Conservation (phyloP, 2,797 vertebrate genomes). For the Menidia menidia region DNA sequence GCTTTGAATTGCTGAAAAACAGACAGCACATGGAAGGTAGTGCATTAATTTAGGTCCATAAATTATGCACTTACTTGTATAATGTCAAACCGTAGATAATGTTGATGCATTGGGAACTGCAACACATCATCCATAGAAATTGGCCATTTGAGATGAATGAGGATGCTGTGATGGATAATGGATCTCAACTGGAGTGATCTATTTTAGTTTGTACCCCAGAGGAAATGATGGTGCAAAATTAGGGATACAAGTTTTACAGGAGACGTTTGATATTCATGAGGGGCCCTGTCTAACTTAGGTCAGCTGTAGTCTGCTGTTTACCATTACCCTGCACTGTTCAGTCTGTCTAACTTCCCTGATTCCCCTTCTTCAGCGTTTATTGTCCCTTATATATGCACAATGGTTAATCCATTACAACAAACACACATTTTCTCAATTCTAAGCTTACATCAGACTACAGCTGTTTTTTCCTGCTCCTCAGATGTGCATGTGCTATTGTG, state of each 20-base stretch:
- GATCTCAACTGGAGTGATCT: conserved; percentile 76
- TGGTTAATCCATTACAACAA: background rate
- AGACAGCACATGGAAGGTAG: conserved; percentile 83
- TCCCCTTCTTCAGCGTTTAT: conserved; percentile 22
- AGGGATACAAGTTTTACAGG: conserved; percentile 60
- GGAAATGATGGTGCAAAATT: conserved; percentile 72
- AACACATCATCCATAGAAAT: conserved; percentile 82
- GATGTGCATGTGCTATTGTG: conserved; percentile 53
- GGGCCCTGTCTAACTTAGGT: conserved; percentile 35
- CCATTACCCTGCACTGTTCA: conserved; percentile 3
- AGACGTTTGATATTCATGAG: conserved; percentile 64
- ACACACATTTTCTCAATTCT: conserved; percentile 25
- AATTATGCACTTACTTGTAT: conserved; percentile 89
- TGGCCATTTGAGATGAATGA: conserved; percentile 82
- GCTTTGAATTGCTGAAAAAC: conserved; percentile 81
- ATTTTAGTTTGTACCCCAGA: conserved; percentile 76
- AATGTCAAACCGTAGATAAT: conserved; percentile 88
- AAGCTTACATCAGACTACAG: conserved; percentile 16
- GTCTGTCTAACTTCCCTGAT: conserved; percentile 23
- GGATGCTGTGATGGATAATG: conserved; percentile 81
- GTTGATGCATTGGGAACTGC: conserved; percentile 82
- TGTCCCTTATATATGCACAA: conserved; percentile 20
- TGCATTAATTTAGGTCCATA: conserved; percentile 85
- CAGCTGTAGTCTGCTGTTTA: conserved; percentile 35
- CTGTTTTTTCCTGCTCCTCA: conserved; percentile 4